Base-by-base conservation (phyloP, 1,140 invertebrate genomes). In the Temnothorax curvispinosus region DNA sequence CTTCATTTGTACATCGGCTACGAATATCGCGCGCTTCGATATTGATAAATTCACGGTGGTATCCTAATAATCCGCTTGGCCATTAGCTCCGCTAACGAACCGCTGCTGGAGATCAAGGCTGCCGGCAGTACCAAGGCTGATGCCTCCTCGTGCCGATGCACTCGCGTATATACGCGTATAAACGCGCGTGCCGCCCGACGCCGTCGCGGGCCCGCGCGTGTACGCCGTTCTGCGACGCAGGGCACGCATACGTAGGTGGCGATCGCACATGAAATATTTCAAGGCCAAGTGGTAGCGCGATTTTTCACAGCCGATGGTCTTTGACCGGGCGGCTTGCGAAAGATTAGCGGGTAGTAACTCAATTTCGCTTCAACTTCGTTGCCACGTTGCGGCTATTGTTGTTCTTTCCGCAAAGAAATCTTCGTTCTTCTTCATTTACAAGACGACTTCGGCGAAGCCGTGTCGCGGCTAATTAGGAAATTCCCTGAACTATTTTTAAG, bases 81-180 rank as follows among this genome's bases (percentile, higher is more conserved):
- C 69, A 86, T 90, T 88, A 86, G 65, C 81, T 18, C 64, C 18
- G 67, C 74, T 89, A 89, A 91, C 69, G 89, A 89, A 89, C 69
- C 75, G 41, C 72, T 77, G 54, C 27, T 64, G 32, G 35, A 85
- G 84, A 54, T 80, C 67, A 86, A 88, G 82, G 75, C 4, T 69
- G 71, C 44, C 69, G 41, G 47, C 71, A 44, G 11, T 27, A 50
- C 6, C 71, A 64, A 71, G 69, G n/a, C 50, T 84, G 47, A 74
- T 85, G 67, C 62, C 75, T 41, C 74, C 62, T 81, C n/a, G 15
- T 65, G 27, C 50, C 69, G 67, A 72, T 87, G 80, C 76, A 88
- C 54, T 74, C 80, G 38, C 62, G 38, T 32, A 4, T 47, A 27
- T 52, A 65, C 44, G 41, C 41, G 60, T 62, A 60, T 44, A 72